Evolutionary conservation across 1,140 invertebrate species (phyloP).

Genomic region (Leptinotarsa texana): DNA sequence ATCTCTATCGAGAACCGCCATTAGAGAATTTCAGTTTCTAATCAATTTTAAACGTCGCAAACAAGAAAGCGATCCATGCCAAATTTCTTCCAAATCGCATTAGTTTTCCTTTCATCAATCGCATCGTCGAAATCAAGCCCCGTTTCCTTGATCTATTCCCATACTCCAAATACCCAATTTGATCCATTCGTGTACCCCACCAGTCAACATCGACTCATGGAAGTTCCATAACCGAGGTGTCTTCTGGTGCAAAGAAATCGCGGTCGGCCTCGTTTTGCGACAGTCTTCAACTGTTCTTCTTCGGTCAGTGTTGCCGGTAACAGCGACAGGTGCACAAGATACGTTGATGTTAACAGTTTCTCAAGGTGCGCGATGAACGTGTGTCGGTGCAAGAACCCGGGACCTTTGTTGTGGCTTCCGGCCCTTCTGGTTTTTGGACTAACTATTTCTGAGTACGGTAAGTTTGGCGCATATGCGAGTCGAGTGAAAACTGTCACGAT

Average conservation of each 20-base stretch:
- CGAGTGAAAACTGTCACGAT: too few species aligned
- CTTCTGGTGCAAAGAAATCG: constrained; percentile 34
- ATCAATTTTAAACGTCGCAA: neutral
- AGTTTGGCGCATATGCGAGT: neutral
- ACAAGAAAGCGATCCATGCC: neutral
- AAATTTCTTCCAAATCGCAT: neutral
- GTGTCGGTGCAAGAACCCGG: constrained; percentile 13
- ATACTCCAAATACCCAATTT: constrained; percentile 1
- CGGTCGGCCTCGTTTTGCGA: constrained; percentile 32
- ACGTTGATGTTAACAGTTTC: constrained; percentile 23
- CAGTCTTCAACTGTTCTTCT: constrained; percentile 29
- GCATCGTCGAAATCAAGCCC: neutral
- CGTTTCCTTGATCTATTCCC: too few species aligned
- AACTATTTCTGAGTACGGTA: neutral
- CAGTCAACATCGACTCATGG: neutral
- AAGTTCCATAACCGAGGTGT: constrained; percentile 11
- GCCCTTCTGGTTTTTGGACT: constrained; percentile 13
- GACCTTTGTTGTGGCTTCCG: constrained; percentile 1
- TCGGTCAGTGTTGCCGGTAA: constrained; percentile 33
- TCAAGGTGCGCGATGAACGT: constrained; percentile 28
- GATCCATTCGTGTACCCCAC: neutral
- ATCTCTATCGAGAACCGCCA: too few species aligned
- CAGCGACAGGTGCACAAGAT: constrained; percentile 34
- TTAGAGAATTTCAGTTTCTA: neutral
- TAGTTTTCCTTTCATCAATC: neutral